Base-by-base conservation (phyloP, 2,888 invertebrate genomes). In the Sarcophaga variegata region DNA sequence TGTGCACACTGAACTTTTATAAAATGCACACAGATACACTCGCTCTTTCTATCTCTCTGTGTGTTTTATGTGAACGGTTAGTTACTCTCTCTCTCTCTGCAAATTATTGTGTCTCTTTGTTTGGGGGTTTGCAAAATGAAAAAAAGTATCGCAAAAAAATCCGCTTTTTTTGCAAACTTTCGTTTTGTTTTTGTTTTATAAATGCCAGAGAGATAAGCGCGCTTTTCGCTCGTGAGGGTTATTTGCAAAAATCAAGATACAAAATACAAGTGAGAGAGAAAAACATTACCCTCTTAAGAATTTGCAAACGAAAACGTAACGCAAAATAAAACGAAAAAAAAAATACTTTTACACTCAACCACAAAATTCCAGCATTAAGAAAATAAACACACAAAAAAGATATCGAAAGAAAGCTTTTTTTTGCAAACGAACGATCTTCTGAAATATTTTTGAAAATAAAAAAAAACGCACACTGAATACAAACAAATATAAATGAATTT, bases 301-400 rank as follows among this genome's bases (percentile, higher is more conserved):
- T 91, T 91, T 90, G 92, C 92, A 90, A 88, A 90, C 89, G 90
- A 92, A 54, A 92, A 87, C 86, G 84, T 85, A 89, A 90, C 88
- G 90, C 89, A 90, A 92, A 92, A 87, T 86, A 83, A 86, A 89
- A 85, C 88, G 89, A 89, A 90, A 90, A 54, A 54, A 47, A 90
- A 91, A 91, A 91, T 89, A 88, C 88, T 85, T 88, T 83, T 75
- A 87, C 88, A 87, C 75, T 66, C 81, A 45, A 12, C 75, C 12
- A 59, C 63, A 75, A 62, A 66, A 84, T 87, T 85, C 83, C 85
- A 85, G 76, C 76, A 80, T 75, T 82, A 22, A 59, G 80, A 87
- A 83, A 82, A 82, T 2, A 8, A 76, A n/a, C 70, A 67, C 60
- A 81, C 72, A 64, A 25, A 10, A 27, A 71, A 25, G 20, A 8